A percentile compares a stretch with the other conserved stretches of the same genome.
These are phyloP conservation scores for Folsomia manolachei DNA, from an alignment of 2,888 invertebrate genomes.

Conservation along the genomic window DNA sequence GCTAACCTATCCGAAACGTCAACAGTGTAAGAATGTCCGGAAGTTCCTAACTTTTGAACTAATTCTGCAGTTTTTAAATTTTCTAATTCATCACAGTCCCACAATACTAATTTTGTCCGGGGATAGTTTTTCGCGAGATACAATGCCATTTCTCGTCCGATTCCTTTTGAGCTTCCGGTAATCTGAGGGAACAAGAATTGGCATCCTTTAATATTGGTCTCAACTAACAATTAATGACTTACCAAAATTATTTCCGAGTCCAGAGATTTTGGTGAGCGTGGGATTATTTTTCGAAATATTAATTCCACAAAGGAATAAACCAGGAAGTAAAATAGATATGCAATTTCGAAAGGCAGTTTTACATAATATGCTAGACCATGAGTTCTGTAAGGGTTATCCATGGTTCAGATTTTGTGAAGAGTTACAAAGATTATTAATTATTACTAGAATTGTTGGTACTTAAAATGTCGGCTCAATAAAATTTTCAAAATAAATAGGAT, in stretches of 20 bases:
- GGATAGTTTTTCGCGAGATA: conserved; percentile 57
- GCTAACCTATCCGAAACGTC: conserved; percentile 61
- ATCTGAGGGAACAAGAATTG: too few species aligned
- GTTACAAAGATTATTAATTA: too few species aligned
- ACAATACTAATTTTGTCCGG: conserved; percentile 64
- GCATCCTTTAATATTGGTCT: too few species aligned
- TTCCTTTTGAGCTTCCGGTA: conserved; percentile 67
- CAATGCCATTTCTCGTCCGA: conserved; percentile 65
- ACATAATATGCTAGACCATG: too few species aligned
- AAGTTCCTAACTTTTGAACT: conserved; percentile 57
- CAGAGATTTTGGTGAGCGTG: conserved; percentile 29
- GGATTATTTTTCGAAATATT: conserved; percentile 22
- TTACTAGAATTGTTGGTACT: too few species aligned
- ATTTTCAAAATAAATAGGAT: too few species aligned
- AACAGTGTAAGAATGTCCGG: conserved; percentile 59
- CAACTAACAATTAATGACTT: neutral
- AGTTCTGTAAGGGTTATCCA: too few species aligned
- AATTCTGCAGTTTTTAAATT: conserved; percentile 59
- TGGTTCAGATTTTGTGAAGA: too few species aligned
- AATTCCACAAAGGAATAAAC: too few species aligned
- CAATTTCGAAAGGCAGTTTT: too few species aligned
- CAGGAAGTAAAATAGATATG: too few species aligned
- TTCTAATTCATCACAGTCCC: conserved; percentile 62
- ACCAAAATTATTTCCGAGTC: conserved; percentile 40
- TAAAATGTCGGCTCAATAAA: too few species aligned